Evolutionary conservation across 2,888 invertebrate genomes (phyloP).

Genomic region (Cylloceria caligata): DNA sequence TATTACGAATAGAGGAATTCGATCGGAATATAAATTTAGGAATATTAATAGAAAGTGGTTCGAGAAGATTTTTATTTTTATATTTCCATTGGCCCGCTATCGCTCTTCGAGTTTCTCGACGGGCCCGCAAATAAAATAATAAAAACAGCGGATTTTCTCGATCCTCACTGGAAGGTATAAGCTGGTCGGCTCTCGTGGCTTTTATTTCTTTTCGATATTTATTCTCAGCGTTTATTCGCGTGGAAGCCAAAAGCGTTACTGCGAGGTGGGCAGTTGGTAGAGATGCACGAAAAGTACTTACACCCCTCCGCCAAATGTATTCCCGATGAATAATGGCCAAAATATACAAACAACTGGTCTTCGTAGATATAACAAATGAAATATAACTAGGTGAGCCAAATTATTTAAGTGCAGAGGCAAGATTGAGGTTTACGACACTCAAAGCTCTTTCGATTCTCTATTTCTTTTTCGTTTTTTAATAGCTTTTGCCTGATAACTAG

Average conservation of each 20-base stretch:
- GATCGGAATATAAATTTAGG: not conserved
- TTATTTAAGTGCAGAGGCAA: not conserved
- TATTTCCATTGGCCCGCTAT: conserved; percentile 37
- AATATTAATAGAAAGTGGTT: conserved; percentile 6
- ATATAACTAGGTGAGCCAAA: conserved; percentile 1
- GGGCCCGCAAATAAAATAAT: conserved; percentile 52
- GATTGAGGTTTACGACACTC: not conserved
- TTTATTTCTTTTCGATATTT: conserved; percentile 69
- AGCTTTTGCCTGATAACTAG: not conserved
- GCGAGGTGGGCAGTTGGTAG: conserved; percentile 42
- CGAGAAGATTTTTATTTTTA: conserved; percentile 41
- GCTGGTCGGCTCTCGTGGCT: conserved; percentile 40
- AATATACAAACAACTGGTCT: conserved; percentile 44
- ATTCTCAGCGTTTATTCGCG: conserved; percentile 54
- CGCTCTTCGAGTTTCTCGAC: conserved; percentile 39
- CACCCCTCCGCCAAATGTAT: conserved; percentile 35
- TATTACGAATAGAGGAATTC: not conserved
- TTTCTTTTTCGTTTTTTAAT: not conserved
- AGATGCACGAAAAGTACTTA: conserved; percentile 30
- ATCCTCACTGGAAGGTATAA: conserved; percentile 30
- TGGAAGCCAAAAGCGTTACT: conserved; percentile 13
- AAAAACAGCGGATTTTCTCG: conserved; percentile 38
- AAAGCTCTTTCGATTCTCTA: not conserved
- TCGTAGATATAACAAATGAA: conserved; percentile 10
- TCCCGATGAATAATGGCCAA: conserved; percentile 60